These are phyloP conservation scores for Mionectes olivaceus DNA, from an alignment of 2,797 vertebrate genomes.

Conservation along the genomic window DNA sequence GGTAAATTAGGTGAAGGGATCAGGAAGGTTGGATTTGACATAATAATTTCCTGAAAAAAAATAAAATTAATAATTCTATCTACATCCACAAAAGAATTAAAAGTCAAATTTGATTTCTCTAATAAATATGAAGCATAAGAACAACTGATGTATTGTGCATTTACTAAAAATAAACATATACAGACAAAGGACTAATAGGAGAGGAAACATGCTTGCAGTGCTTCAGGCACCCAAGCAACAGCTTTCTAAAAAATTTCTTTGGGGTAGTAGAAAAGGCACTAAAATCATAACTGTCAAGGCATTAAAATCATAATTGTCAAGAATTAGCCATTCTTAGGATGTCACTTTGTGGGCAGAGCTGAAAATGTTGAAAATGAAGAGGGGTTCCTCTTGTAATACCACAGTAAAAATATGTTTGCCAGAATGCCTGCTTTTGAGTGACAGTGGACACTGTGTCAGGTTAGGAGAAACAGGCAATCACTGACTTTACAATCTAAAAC, in stretches of 20 bases:
- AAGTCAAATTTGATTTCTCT: conserved; percentile 6
- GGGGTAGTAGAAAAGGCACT: background rate
- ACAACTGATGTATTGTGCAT: rapidly evolving
- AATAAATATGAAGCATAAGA: background rate
- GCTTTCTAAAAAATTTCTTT: background rate
- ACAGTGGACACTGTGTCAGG: background rate
- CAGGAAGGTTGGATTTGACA: background rate
- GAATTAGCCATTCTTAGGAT: background rate
- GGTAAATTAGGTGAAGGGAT: background rate
- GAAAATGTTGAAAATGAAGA: background rate
- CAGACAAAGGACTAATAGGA: background rate
- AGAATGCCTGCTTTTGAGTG: background rate
- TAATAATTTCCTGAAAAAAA: background rate
- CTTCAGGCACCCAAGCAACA: background rate
- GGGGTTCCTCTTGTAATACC: background rate
- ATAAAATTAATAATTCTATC: background rate
- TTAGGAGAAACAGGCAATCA: background rate
- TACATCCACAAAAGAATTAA: background rate
- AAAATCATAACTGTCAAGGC: background rate
- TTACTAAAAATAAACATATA: background rate
- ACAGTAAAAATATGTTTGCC: background rate
- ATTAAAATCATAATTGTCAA: background rate
- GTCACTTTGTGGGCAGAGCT: background rate
- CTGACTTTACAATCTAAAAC: background rate
- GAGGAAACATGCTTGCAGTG: background rate